Base-by-base conservation (phyloP, 2,888 invertebrate genomes). In the Brachyopa scutellaris region DNA sequence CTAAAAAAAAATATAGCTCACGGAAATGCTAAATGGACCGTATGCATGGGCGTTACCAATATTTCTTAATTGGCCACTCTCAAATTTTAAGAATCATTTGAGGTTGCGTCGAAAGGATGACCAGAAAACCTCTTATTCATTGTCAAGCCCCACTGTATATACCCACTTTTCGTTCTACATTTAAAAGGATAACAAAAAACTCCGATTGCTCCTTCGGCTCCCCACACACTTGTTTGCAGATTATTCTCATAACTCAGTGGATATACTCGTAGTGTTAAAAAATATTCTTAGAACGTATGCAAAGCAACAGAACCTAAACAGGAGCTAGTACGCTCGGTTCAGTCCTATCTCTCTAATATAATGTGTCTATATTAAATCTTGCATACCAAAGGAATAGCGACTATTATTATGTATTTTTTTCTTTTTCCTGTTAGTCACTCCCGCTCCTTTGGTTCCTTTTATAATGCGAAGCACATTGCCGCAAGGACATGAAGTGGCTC, bases 401-500 rank as follows among this genome's bases (percentile, higher is more conserved):
- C 51, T 72, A 31, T 72, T 33, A 70, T 61, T 38, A 33, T 29
- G n/a, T n/a, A n/a, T 55, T 49, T 7, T 3, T 13, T 29, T 15
- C 26, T 36, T 31, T 29, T 42, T 31, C 7, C 13, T 23, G 5
- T 21, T 17, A n/a, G 53, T 49, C 57, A 9, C 49, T 33, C 8
- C 0, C 6, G 29, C 42, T 33, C 36, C 47, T 29, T 69, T 64
- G 40, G 55, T 11, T 78, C 49, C 29, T 42, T 66, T 66, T 45
- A 66, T 66, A 79, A 73, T 61, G 61, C 61, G 38, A 47, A 55
- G 67, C 67, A 73, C 55, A 79, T 49, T 73, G 55, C 61, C 53
- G 15, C 61, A 79, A 73, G 61, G 47, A 67, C 36, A 79, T 53
- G 59, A 72, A 79, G 78, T 79, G 73, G 53, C 73, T 79, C 45